phyloP scores from a whole-genome alignment of 2,888 invertebrate genomes.

The Andrena camellia region DNA sequence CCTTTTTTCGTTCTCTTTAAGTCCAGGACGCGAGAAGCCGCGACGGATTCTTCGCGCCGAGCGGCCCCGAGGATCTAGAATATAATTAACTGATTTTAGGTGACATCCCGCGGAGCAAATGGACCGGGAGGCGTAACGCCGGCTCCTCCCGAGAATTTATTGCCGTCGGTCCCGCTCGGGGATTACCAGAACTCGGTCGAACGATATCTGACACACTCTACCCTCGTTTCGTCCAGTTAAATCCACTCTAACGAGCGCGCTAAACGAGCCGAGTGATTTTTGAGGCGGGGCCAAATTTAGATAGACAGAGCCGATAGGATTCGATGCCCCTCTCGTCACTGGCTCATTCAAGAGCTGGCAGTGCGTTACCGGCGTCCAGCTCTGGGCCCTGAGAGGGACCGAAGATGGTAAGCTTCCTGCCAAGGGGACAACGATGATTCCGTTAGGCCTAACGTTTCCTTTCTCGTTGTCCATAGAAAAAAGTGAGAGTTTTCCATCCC shows the following conservation, averaged over 20 bases:
- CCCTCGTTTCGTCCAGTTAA: conserved; percentile 58
- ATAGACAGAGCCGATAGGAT: conserved; percentile 18
- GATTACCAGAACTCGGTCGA: conserved; percentile 69
- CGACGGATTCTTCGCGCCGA: not conserved
- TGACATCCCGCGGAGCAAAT: conserved; percentile 62
- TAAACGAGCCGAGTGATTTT: conserved; percentile 60
- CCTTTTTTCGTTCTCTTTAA: not conserved
- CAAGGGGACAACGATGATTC: no score
- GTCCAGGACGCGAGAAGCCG: not conserved
- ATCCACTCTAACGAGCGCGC: conserved; percentile 66
- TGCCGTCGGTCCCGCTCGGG: conserved; percentile 55
- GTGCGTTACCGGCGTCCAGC: no score
- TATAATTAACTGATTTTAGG: conserved; percentile 73
- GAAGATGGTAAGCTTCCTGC: no score
- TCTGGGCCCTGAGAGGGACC: no score
- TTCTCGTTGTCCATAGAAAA: no score
- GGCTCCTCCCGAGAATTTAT: conserved; percentile 65
- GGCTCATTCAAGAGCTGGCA: no score
- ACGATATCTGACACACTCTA: conserved; percentile 70
- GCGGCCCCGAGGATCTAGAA: conserved; percentile 21
- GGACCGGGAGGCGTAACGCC: conserved; percentile 49
- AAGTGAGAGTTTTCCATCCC: no score
- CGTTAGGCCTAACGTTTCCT: no score
- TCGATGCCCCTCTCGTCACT: not conserved
- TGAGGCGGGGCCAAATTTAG: conserved; percentile 37